Conservation (phyloP, 2,888 invertebrate species). For the Drosophila antonietae region DNA sequence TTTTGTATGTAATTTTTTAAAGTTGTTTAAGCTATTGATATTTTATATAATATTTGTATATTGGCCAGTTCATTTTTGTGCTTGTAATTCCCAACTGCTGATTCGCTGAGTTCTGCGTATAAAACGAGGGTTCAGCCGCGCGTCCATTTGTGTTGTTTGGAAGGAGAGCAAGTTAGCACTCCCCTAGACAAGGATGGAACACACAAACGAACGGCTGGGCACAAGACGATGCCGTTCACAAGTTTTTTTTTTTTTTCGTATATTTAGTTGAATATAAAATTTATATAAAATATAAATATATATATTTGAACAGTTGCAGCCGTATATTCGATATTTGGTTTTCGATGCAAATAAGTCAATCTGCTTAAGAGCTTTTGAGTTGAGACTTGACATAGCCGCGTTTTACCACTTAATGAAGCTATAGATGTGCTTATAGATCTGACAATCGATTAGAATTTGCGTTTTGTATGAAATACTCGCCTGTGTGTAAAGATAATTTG, state of each 20-base stretch:
- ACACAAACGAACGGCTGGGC: constrained; percentile 86
- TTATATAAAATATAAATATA: neutral
- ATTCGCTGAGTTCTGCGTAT: constrained; percentile 38
- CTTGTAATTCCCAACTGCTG: constrained; percentile 73
- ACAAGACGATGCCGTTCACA: constrained; percentile 82
- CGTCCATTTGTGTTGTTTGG: constrained; percentile 92
- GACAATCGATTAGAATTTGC: neutral
- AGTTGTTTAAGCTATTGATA: neutral
- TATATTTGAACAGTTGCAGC: neutral
- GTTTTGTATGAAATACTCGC: neutral
- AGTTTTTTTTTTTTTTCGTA: constrained; percentile 76
- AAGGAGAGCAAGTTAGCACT: constrained; percentile 99
- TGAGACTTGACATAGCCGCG: neutral
- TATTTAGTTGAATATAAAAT: neutral
- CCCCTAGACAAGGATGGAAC: constrained; percentile 98
- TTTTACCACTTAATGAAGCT: too few species aligned
- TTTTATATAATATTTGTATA: neutral
- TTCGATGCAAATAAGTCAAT: neutral
- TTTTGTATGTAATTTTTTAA: neutral
- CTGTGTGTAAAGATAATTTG: neutral
- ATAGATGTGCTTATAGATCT: neutral
- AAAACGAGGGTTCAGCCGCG: constrained; percentile 11
- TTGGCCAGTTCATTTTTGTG: neutral
- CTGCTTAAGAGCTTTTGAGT: neutral
- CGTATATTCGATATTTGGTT: neutral